Evolutionary conservation across 2,113 vertebrate genomes (phyloP).

Genomic region (Aramus guarauna): DNA sequence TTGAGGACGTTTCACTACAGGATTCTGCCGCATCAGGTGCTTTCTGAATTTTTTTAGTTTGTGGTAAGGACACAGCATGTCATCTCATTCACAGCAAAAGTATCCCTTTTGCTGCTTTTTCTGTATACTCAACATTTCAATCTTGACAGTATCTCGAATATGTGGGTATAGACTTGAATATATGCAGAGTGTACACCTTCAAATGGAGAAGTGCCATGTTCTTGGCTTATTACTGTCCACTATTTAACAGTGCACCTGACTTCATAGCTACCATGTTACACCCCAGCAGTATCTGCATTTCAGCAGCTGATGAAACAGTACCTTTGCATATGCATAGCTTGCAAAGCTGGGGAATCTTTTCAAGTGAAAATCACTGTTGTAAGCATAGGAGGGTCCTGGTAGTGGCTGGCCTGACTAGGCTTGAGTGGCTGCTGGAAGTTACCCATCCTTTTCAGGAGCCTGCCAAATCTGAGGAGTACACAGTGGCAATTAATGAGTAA

Average conservation of each 20-base stretch:
- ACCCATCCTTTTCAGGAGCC: neutral
- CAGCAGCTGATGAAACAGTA: neutral
- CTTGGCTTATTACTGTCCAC: neutral
- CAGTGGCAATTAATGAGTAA: neutral
- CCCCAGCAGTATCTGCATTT: neutral
- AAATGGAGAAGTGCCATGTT: neutral
- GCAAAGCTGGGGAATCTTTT: neutral
- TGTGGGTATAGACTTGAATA: neutral
- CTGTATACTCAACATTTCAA: neutral
- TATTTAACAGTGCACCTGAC: neutral
- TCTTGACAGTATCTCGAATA: neutral
- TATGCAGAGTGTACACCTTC: neutral
- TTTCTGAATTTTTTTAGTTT: neutral
- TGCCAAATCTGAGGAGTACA: neutral
- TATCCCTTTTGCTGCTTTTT: neutral
- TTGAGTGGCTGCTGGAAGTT: neutral
- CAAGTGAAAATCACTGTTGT: neutral
- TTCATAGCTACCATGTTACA: fast-evolving
- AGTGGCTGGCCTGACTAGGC: neutral
- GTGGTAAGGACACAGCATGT: neutral
- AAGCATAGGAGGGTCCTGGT: neutral
- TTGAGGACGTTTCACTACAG: neutral
- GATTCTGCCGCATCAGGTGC: neutral
- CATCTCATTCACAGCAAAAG: neutral
- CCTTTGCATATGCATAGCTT: neutral